Percentiles rank a stretch among this genome's conserved stretches.
Evolutionary conservation across 2,797 vertebrate species (phyloP).

Genomic region (Chrosomus eos): DNA sequence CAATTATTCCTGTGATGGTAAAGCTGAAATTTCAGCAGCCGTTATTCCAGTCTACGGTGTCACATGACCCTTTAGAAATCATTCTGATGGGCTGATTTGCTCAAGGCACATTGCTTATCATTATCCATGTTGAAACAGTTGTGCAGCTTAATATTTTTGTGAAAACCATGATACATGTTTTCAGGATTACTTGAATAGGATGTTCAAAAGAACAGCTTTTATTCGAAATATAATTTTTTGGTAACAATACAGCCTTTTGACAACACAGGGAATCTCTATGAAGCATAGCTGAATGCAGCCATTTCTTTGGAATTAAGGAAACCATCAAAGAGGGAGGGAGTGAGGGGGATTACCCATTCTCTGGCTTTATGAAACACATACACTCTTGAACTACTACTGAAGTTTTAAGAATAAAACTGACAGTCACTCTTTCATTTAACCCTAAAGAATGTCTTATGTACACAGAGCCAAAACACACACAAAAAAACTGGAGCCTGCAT

Average conservation of each 20-base stretch:
- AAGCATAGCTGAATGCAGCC: slow-evolving; percentile 33
- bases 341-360: not conserved
- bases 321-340: not conserved
- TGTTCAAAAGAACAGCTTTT: not conserved
- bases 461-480: not conserved
- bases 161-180: not conserved
- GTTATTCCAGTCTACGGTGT: not conserved
- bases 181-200: not conserved
- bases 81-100: not conserved
- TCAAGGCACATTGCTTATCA: not conserved
- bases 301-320: not conserved
- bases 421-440: not conserved
- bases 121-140: not conserved
- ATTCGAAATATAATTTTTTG: not conserved
- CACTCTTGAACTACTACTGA: not conserved
- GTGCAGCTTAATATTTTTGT: not conserved
- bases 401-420: not conserved
- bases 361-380: not conserved
- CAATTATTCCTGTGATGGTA: not conserved
- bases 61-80: not conserved
- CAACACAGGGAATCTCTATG: slow-evolving; percentile 7
- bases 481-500: not conserved
- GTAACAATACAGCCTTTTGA: not conserved
- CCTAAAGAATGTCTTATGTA: not conserved
- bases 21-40: not conserved